These are phyloP conservation scores for Phaethornis superciliosus DNA, from an alignment of 2,113 vertebrate species.

Conservation along the genomic window DNA sequence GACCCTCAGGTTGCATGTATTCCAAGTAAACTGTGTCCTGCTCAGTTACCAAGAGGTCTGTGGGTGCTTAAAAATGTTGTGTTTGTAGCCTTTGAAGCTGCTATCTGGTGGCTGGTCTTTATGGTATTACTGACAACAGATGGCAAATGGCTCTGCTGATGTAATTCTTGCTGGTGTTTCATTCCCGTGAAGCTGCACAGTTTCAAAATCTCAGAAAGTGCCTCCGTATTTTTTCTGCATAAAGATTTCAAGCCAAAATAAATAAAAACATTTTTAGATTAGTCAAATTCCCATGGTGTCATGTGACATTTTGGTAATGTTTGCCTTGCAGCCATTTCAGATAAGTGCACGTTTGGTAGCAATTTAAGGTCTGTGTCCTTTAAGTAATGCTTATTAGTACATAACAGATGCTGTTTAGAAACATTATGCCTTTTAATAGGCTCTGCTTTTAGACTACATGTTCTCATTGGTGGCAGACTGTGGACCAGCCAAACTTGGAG, in stretches of 20 bases:
- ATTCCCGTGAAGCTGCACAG: slow-evolving; percentile 41
- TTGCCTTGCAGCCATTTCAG: slow-evolving; percentile 21
- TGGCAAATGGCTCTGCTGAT: slow-evolving; percentile 28
- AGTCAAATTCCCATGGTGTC: slow-evolving; percentile 40
- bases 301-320: slow-evolving; percentile 4
- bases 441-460: slow-evolving; percentile 13
- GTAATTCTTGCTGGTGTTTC: slow-evolving; percentile 41
- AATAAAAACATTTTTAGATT: slow-evolving; percentile 44
- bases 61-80: slow-evolving; percentile 10
- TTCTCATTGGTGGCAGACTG: slow-evolving; percentile 41
- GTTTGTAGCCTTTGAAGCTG: slow-evolving; percentile 66
- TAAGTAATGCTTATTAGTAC: slow-evolving; percentile 52
- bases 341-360: slow-evolving; percentile 48
- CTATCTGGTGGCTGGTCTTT: slow-evolving; percentile 49
- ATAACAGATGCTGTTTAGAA: slow-evolving; percentile 55
- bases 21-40: not conserved
- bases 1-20: not conserved
- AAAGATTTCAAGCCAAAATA: slow-evolving; percentile 11
- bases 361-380: slow-evolving; percentile 64
- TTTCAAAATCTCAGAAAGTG: slow-evolving; percentile 29
- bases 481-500: slow-evolving; percentile 31
- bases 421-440: slow-evolving; percentile 52
- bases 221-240: not conserved
- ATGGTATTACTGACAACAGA: slow-evolving; percentile 51
- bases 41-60: not conserved